Conservation (phyloP, 2,888 invertebrate genomes). For the Melanostoma scalare region DNA sequence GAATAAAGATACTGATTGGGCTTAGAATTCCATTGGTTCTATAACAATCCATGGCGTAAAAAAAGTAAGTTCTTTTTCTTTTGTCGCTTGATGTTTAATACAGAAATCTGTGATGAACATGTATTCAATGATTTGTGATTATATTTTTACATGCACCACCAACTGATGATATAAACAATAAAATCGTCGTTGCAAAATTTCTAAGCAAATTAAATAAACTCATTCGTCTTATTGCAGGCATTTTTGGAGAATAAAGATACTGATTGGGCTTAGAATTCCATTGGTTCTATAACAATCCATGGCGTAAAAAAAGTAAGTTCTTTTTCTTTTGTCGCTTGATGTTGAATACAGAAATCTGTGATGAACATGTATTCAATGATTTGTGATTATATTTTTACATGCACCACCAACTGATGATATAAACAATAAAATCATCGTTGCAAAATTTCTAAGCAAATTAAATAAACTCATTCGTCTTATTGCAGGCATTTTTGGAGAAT, state of each 20-base stretch:
- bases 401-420: slow-evolving; percentile 36
- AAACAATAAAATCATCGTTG: not conserved
- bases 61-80: not conserved
- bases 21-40: too few species aligned
- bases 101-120: slow-evolving; percentile 38
- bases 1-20: too few species aligned
- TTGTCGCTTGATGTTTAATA: not conserved
- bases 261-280: too few species aligned
- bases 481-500: too few species aligned
- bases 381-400: slow-evolving; percentile 31
- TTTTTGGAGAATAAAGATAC: too few species aligned
- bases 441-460: too few species aligned
- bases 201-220: too few species aligned
- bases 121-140: slow-evolving; percentile 31
- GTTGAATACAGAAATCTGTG: not conserved
- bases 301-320: not conserved
- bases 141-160: slow-evolving; percentile 39
- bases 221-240: too few species aligned
- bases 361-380: slow-evolving; percentile 49
- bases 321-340: not conserved
- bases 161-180: slow-evolving; percentile 18
- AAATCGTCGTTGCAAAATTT: too few species aligned
- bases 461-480: too few species aligned
- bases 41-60: not conserved
- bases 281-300: not conserved